Conservation (phyloP, 2,797 vertebrate genomes). For the Cephalopachus bancanus region DNA sequence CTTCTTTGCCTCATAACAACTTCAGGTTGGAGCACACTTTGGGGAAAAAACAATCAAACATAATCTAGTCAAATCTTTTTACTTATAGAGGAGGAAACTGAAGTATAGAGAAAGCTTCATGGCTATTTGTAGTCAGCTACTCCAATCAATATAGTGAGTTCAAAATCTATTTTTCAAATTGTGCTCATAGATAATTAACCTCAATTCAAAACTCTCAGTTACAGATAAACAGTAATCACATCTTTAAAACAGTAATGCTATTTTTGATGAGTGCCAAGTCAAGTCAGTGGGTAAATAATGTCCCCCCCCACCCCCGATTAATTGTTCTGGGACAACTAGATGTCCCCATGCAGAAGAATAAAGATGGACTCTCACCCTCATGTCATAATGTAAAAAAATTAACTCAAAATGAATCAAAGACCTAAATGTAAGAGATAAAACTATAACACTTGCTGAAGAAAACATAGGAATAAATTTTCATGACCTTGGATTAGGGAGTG, state of each 20-base stretch:
- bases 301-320: background rate
- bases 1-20: background rate
- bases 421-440: slow-evolving; percentile 2
- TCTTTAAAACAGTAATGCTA: slow-evolving; percentile 14
- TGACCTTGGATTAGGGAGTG: slow-evolving; percentile 2
- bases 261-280: slow-evolving; percentile 3
- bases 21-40: background rate
- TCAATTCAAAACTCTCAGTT: slow-evolving; percentile 32
- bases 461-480: slow-evolving; percentile 28
- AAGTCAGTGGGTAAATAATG: background rate
- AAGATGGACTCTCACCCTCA: background rate
- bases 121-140: background rate
- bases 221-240: slow-evolving; percentile 10
- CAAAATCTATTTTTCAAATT: slow-evolving; percentile 34
- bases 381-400: background rate
- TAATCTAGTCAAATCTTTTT: background rate
- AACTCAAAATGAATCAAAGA: slow-evolving; percentile 6
- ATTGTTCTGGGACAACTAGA: background rate
- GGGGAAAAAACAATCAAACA: background rate
- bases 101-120: background rate
- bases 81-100: background rate
- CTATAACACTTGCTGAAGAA: slow-evolving; percentile 11
- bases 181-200: slow-evolving; percentile 26
- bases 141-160: slow-evolving; percentile 42
- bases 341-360: slow-evolving; percentile 43